Conservation (phyloP, 2,113 vertebrate genomes). For the Nycticorax nycticorax region DNA sequence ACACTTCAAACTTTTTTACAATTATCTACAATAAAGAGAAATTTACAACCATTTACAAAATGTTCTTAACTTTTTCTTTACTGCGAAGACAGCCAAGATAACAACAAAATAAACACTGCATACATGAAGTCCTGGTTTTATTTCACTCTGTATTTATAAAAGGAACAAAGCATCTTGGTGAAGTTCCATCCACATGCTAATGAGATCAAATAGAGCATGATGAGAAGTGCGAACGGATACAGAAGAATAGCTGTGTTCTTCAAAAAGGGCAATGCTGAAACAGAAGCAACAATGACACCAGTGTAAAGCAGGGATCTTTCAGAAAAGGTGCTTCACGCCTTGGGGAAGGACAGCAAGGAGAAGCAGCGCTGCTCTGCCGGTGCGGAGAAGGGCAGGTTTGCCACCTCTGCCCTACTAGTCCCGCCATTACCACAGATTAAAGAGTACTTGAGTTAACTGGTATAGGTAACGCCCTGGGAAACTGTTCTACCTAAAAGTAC, state of each 20-base stretch:
- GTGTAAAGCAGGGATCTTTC: not conserved
- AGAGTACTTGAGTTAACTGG: not conserved
- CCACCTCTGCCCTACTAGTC: not conserved
- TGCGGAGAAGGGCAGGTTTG: too few relatives aligned
- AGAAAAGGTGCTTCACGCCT: not conserved
- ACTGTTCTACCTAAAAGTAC: not conserved
- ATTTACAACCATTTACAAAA: conserved; percentile 75
- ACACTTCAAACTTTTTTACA: conserved; percentile 65
- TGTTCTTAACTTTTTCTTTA: not conserved
- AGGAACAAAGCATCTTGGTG: conserved; percentile 88
- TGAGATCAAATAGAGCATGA: conserved; percentile 89
- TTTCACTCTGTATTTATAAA: conserved; percentile 93
- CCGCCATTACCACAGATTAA: rapidly evolving
- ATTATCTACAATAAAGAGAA: conserved; percentile 73
- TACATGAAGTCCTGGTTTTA: conserved; percentile 54
- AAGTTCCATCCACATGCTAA: conserved; percentile 95
- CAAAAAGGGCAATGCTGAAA: conserved; percentile 90
- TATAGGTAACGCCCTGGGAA: not conserved
- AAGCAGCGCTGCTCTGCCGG: not conserved
- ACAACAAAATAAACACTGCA: not conserved
- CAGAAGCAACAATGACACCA: not conserved
- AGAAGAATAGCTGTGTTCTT: conserved; percentile 93
- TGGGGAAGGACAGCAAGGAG: not conserved
- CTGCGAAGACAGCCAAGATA: not conserved
- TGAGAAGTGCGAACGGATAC: conserved; percentile 90